Conservation (phyloP, 2,797 vertebrate species). For the Premnoplex brunnescens region DNA sequence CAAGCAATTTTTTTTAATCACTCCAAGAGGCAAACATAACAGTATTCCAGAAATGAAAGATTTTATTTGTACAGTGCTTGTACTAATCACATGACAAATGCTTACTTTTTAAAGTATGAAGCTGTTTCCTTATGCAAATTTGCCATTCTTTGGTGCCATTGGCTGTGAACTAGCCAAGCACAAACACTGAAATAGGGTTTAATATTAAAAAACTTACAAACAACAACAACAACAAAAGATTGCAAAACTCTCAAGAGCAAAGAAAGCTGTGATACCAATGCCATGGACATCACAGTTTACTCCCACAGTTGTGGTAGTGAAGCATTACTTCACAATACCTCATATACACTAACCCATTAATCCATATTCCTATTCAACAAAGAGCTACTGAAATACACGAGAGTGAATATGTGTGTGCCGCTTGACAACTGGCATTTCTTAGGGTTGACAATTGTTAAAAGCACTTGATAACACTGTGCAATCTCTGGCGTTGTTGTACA, state of each 20-base stretch:
- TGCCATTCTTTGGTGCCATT: background rate
- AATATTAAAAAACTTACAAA: background rate
- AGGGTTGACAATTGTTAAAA: background rate
- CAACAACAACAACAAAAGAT: rapidly evolving
- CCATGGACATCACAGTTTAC: background rate
- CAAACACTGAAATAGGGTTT: background rate
- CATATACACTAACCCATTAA: background rate
- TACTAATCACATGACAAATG: background rate
- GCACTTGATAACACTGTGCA: background rate
- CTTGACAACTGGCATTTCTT: background rate
- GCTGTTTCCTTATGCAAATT: background rate
- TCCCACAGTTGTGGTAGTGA: background rate
- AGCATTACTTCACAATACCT: rapidly evolving
- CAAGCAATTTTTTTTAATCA: background rate
- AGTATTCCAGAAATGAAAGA: background rate
- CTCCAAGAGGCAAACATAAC: background rate
- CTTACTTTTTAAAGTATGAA: background rate
- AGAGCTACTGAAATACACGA: background rate
- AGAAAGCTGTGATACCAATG: rapidly evolving
- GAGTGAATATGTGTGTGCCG: background rate
- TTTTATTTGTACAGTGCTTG: background rate
- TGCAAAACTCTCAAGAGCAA: background rate
- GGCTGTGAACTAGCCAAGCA: background rate
- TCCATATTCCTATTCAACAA: background rate
- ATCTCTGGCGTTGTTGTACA: background rate